A percentile compares a stretch with the other conserved stretches of the same genome.
Evolutionary conservation across 2,113 vertebrate species (phyloP).

Genomic region (Erythrolamprus reginae): DNA sequence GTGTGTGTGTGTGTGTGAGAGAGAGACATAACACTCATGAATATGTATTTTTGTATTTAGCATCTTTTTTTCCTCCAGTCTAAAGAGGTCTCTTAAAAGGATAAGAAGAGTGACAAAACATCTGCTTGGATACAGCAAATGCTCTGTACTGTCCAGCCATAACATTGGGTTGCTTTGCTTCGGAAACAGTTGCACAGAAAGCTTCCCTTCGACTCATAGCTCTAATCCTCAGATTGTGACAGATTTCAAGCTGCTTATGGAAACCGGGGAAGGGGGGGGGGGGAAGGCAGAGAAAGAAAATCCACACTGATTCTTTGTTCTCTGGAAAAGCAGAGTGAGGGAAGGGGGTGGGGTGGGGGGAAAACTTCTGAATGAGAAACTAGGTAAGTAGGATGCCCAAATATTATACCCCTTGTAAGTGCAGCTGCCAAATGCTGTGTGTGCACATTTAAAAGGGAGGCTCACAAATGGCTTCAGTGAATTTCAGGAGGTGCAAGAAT

Average conservation of each 20-base stretch:
- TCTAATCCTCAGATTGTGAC: constrained; percentile 19
- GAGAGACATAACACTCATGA: not conserved
- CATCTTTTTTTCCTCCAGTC: not conserved
- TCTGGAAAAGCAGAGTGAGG: constrained; percentile 22
- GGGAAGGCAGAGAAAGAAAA: constrained; percentile 20
- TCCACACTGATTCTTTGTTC: constrained; percentile 12
- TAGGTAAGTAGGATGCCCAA: not conserved
- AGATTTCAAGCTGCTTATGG: constrained; percentile 20
- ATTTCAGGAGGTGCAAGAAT: fast-evolving
- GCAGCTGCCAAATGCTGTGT: not conserved
- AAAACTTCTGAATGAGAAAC: not conserved
- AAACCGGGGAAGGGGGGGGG: not conserved
- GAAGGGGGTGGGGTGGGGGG: not conserved
- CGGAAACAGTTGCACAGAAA: not conserved
- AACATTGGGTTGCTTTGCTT: constrained; percentile 1
- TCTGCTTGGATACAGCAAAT: fast-evolving
- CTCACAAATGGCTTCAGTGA: not conserved
- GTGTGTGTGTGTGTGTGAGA: no score
- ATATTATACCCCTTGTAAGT: not conserved
- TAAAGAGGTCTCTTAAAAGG: not conserved
- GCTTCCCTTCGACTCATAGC: not conserved
- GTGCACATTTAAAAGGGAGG: not conserved
- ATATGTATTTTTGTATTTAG: not conserved
- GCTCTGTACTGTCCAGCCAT: not conserved
- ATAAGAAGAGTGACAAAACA: not conserved